Base-by-base conservation (phyloP, 2,888 invertebrate species). In the Chymomyza procnemis region DNA sequence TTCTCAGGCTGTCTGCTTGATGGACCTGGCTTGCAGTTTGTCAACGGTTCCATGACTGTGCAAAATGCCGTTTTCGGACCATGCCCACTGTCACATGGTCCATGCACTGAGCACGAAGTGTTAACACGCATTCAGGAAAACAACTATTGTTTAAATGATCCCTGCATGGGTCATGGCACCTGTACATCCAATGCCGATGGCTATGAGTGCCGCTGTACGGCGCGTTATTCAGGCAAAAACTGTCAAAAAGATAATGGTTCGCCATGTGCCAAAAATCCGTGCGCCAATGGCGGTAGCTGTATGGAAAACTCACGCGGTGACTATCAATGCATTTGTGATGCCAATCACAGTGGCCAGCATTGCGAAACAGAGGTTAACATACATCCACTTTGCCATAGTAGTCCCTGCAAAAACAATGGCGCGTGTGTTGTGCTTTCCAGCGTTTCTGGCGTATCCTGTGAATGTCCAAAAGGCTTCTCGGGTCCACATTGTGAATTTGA, bases 1-100 rank as follows among this genome's bases (percentile, higher is more conserved):
- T 96, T 96, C 92, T 94, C 94, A 85, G 97, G 97, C 73, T 97
- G 97, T 90, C 93, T 97, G 71, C 93, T 95, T 80, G 96, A 97
- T 92, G 97, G 97, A 0, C 97, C 97, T n/a, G 95, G 96, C 74
- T 93, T 97, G 50, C 94, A 95, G 85, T 96, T 97, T 90, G 94
- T 94, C 89, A 90, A 93, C 18, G 92, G 93, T 73, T 91, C 93
- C 66, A 93, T 94, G 75, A 92, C 93, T 80, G 92, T 93, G 61
- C 93, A 93, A 78, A 95, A 95, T 87, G 95, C 95, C 1, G 90
- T 93, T 48, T 96, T 97, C 90, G 96, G 95, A 4, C 90, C 92
- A 55, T 97, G 97, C 88, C 96, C 96, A 0, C 92, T 96, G 75
- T 93, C 95, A 18, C 93, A 93, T 4, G 94, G 94, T 80, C 93